Base-by-base conservation (phyloP, 2,113 vertebrate species). In the Nycticryphes semicollaris region DNA sequence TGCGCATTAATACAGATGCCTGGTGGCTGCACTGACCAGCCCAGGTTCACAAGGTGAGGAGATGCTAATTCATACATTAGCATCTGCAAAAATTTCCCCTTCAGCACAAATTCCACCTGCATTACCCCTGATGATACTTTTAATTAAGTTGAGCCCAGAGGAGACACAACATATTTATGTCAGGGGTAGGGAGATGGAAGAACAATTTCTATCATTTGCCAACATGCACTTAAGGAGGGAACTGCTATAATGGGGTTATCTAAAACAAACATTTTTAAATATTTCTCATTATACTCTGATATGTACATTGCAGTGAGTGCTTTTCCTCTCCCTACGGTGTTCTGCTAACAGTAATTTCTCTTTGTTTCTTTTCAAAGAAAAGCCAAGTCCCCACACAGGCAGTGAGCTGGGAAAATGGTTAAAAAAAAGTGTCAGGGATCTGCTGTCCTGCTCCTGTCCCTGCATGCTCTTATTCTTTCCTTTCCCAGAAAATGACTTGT, bases 61-160 rank as follows among this genome's bases (percentile, higher is more conserved):
- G 70, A 94, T 86, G 82, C 63, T 87, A 83, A 93, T 91, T 93
- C 77, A 50, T 59, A 87, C 62, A 89, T 50, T 78, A 14, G 41
- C 77, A 90, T 72, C 69, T 8, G 28, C 31, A 48, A 63, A 93
- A 56, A 39, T 39, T 54, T 87, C 66, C 93, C 83, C 80, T 87
- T 81, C 74, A 81, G 95, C 90, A 48, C 70, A 82, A 94, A 94
- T 89, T 95, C 81, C 88, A 95, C 88, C 92, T 92, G 92, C 24
- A 37, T 77, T 53, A 60, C 88, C 86, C 88, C 89, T 74, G 47
- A 78, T 51, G 81, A 80, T 81, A 73, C 80, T 82, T 93, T 91
- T 96, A 96, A 96, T 96, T 92, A 95, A 75, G 51, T 54, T 56
- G 91, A 94, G 94, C 80, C 30, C 81, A 84, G 80, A 93, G 63